Conservation (phyloP, 2,888 invertebrate species). For the Acheta domesticus region DNA sequence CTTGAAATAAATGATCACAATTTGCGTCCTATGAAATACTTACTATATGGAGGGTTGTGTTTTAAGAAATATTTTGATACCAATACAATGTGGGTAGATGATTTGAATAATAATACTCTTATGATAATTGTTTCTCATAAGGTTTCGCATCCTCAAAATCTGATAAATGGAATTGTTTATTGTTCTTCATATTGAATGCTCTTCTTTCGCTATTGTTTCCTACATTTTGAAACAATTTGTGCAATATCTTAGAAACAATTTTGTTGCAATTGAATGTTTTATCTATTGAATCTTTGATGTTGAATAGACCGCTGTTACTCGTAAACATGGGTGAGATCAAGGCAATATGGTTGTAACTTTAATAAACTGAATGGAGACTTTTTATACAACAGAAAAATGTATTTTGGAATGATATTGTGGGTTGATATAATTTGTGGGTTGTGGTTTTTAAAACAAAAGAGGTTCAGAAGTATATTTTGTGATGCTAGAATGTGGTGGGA, state of each 20-base stretch:
- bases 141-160: background rate
- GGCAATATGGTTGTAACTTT: constrained; percentile 31
- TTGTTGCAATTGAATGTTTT: constrained; percentile 27
- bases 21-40: too few relatives aligned
- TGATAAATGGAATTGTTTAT: background rate
- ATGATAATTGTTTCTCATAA: background rate
- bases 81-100: too few relatives aligned
- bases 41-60: too few relatives aligned
- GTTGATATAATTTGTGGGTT: constrained; percentile 35
- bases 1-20: too few relatives aligned
- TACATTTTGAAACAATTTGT: constrained; percentile 25
- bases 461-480: constrained; percentile 33
- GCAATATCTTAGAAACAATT: constrained; percentile 32
- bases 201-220: background rate
- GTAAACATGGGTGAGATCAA: constrained; percentile 26
- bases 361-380: constrained; percentile 36
- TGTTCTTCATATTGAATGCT: background rate
- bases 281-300: constrained; percentile 30
- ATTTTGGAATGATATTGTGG: constrained; percentile 37
- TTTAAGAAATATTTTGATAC: too few relatives aligned
- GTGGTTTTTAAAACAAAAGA: constrained; percentile 32
- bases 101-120: too few relatives aligned
- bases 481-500: constrained; percentile 31
- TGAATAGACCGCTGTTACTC: constrained; percentile 33
- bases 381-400: constrained; percentile 36